Base-by-base conservation (phyloP, 2,797 vertebrate species). In the Chaenodraco wilsoni region DNA sequence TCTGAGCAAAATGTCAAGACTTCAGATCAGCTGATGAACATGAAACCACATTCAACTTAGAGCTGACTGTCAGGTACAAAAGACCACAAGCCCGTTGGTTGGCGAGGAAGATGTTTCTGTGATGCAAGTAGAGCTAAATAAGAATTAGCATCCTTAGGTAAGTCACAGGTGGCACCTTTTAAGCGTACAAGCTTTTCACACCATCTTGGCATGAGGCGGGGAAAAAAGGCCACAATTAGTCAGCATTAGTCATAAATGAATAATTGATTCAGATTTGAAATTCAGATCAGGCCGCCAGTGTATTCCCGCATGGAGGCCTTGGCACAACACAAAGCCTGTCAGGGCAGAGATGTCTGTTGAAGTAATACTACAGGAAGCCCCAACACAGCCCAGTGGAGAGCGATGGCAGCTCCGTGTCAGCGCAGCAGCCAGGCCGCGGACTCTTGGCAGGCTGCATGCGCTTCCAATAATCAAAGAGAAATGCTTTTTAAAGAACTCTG, bases 201-300 rank as follows among this genome's bases (percentile, higher is more conserved):
- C 62, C 65, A 68, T 55, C 21, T 81, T 65, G 46, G 33, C 56
- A 66, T 48, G 61, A 79, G 69, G 33, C 63, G 72, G 55, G 33
- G 79, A 79, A 89, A 72, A 88, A 72, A 62, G 71, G 69, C 76
- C 69, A 88, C 88, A 92, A 93, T 94, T 94, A 94, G 89, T 92
- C 87, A 83, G 82, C 83, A 92, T 92, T 89, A 91, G 87, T 91
- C 88, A 88, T 87, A 87, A 89, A 93, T 94, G 74, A 94, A 93
- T 93, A 91, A 93, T 93, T 93, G 86, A 94, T 93, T 87, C 73
- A 41, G 67, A 91, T 94, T 92, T 89, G 84, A 90, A 92, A 94
- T 94, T 88, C 87, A 91, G 87, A 94, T 93, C 81, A 91, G 84
- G 76, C 79, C 43, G 73, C 71, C 37, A 69, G 73, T 59, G 44